Evolutionary conservation across 2,113 vertebrate genomes (phyloP), one percentile per base, ranked within the genome.

Genomic region (Pangasianodon hypophthalmus): DNA sequence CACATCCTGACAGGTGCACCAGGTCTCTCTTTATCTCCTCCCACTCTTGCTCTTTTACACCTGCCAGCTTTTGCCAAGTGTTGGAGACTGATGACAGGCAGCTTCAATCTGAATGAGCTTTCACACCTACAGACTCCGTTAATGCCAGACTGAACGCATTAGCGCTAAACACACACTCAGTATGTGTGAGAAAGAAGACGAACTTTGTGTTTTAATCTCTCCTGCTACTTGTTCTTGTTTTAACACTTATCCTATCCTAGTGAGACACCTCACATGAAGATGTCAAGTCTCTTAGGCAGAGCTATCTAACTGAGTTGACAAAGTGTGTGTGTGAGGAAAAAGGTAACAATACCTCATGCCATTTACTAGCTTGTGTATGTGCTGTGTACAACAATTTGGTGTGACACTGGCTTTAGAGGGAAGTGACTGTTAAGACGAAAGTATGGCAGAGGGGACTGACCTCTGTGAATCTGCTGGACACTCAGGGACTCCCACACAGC

Each of bases 1-100:
- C 92, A 82, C 50, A 86, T 90, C 69, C 93, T 96, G 95, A 95
- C 94, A 95, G 94, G 94, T 93, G 94, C 94, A 93, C 92, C 93
- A 92, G 93, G 94, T 90, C 89, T 91, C 81, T 88, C 67, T 82
- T 88, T 91, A 62, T 84, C 58, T 86, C 82, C 89, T 85, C 90
- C 88, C 80, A 87, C 87, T 83, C 90, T 89, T 84, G 52, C 46
- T 32, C 90, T 85, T 87, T 88, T 48, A 91, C 89, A 88, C 90
- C 88, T 89, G 82, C 90, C 87, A 89, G 91, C 77, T 58, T 54
- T 86, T 37, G 81, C 44, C 44, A 18, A 46, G 81, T 50, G 64
- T 60, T 67, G 69, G 9, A 46, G 85, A 81, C 46, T 26, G 60
- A 85, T 91, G 90, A 88, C 83, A 84, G 46, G 41, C n/a, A 48